These are phyloP conservation scores for Mesodorylaimus sp. DNA, from an alignment of 2,888 invertebrate species.

Conservation along the genomic window DNA sequence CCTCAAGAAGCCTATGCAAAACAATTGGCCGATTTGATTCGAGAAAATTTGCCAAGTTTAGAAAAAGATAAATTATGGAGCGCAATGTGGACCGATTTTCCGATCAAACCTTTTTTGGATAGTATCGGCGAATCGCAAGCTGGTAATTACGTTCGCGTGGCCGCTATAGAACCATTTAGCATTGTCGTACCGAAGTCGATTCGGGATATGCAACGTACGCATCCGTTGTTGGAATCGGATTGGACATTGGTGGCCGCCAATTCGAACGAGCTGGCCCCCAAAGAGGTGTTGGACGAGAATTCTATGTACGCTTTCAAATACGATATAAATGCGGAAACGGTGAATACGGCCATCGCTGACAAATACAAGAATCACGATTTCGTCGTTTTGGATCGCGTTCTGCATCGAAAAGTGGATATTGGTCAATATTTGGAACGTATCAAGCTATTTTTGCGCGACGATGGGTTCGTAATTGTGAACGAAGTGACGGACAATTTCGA, in stretches of 20 bases:
- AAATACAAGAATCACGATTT: slow-evolving; percentile 24
- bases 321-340: neutral
- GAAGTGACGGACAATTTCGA: slow-evolving; percentile 32
- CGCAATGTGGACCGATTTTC: neutral
- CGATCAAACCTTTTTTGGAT: slow-evolving; percentile 1
- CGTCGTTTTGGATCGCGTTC: slow-evolving; percentile 22
- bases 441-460: slow-evolving; percentile 23
- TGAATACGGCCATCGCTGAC: slow-evolving; percentile 3
- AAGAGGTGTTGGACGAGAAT: neutral
- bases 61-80: neutral
- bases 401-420: slow-evolving; percentile 22
- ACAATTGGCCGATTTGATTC: no score
- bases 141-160: slow-evolving; percentile 22
- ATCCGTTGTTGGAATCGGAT: slow-evolving; percentile 24
- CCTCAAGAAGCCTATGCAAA: no score
- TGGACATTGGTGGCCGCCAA: slow-evolving; percentile 16
- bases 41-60: neutral
- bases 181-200: slow-evolving; percentile 21
- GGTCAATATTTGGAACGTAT: slow-evolving; percentile 19
- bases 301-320: neutral
- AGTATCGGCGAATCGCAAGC: slow-evolving; percentile 23
- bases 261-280: slow-evolving; percentile 19
- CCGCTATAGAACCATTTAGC: slow-evolving; percentile 22
- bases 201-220: slow-evolving; percentile 20
- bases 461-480: slow-evolving; percentile 33